These are phyloP conservation scores for Zophobas morio DNA, from an alignment of 1,140 invertebrate genomes.

Conservation along the genomic window DNA sequence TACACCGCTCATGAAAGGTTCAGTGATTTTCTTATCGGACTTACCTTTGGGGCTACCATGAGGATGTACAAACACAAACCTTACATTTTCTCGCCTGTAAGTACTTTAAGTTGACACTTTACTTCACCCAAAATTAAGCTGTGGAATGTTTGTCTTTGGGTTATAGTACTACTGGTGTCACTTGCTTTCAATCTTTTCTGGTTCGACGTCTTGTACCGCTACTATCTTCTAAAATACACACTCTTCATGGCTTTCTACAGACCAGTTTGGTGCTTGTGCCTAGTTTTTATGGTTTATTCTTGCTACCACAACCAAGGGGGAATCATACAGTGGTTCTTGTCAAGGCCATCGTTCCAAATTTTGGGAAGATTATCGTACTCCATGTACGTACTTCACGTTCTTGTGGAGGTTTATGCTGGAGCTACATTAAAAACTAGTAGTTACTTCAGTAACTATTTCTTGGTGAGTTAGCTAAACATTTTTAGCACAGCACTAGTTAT, in stretches of 20 bases:
- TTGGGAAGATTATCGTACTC: conserved; percentile 57
- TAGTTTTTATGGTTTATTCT: conserved; percentile 60
- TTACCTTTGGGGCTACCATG: conserved; percentile 54
- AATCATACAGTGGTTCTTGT: conserved; percentile 57
- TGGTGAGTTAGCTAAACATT: not conserved
- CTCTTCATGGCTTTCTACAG: conserved; percentile 53
- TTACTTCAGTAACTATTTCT: conserved; percentile 15
- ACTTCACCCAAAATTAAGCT: not conserved
- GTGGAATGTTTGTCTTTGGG: conserved; percentile 54
- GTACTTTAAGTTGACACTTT: not conserved
- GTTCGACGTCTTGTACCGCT: conserved; percentile 47
- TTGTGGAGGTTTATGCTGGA: conserved; percentile 2
- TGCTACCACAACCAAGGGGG: conserved; percentile 59
- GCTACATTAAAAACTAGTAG: not conserved
- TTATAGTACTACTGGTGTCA: conserved; percentile 45
- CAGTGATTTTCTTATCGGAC: conserved; percentile 58
- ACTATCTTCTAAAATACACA: conserved; percentile 39
- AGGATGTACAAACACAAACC: conserved; percentile 50
- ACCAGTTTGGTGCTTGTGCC: conserved; percentile 57
- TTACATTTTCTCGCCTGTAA: conserved; percentile 50
- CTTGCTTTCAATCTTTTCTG: conserved; percentile 42
- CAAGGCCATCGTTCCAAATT: conserved; percentile 56
- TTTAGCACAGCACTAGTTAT: not conserved
- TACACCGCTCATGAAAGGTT: conserved; percentile 59
- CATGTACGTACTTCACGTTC: conserved; percentile 58